Evolutionary conservation across 2,888 invertebrate species (phyloP).

Genomic region (Eudemis profundana): DNA sequence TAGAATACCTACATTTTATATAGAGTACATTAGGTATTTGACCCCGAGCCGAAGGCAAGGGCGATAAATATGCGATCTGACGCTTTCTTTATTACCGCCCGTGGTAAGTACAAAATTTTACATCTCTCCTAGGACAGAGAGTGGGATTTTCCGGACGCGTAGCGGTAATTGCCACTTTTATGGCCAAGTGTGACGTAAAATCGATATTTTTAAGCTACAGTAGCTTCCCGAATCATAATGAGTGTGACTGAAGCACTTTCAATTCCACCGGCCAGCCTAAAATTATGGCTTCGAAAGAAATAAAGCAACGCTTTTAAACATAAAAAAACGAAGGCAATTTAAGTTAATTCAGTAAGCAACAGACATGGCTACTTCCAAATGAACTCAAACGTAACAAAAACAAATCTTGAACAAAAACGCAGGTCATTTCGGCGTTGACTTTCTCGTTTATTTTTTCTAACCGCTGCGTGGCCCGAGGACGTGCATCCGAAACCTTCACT

Average conservation of each 20-base stretch:
- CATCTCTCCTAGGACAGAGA: too few species aligned
- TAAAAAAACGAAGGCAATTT: conserved; percentile 78
- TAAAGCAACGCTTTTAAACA: conserved; percentile 65
- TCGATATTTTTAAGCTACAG: neutral
- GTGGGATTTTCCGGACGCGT: too few species aligned
- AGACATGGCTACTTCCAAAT: conserved; percentile 84
- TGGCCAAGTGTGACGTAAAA: too few species aligned
- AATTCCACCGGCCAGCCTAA: conserved; percentile 50
- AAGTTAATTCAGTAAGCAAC: conserved; percentile 84
- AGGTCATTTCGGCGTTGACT: conserved; percentile 83
- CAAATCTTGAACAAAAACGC: conserved; percentile 84
- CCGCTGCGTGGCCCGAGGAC: conserved; percentile 73
- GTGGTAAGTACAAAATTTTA: too few species aligned
- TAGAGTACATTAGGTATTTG: too few species aligned
- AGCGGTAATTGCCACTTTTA: too few species aligned
- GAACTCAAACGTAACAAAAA: conserved; percentile 85
- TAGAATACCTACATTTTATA: too few species aligned
- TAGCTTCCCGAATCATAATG: conserved; percentile 12
- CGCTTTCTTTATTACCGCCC: too few species aligned
- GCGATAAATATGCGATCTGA: too few species aligned
- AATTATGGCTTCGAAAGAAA: conserved; percentile 66
- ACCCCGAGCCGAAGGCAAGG: too few species aligned
- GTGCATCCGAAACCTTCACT: conserved; percentile 82
- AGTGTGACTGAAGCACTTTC: conserved; percentile 29
- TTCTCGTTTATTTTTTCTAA: conserved; percentile 83